Evolutionary conservation across 2,888 invertebrate species (phyloP).

Genomic region (Cosmorhoe ocellata): DNA sequence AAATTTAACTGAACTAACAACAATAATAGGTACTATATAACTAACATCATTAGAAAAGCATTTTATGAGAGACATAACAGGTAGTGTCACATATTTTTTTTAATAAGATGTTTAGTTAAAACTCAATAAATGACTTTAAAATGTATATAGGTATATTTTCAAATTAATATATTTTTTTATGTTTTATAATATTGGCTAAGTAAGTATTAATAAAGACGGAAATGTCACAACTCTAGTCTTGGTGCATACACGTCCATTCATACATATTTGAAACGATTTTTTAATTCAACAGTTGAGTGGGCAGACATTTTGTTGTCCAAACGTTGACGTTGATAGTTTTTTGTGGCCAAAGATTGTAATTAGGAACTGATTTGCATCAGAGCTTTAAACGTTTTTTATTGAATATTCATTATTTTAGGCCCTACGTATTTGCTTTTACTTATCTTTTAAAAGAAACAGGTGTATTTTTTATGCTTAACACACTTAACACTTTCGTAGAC

Average conservation of each 20-base stretch:
- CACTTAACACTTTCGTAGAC: constrained; percentile 15
- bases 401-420: neutral
- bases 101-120: no score
- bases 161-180: no score
- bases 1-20: no score
- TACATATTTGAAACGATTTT: constrained; percentile 66
- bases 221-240: constrained; percentile 7
- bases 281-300: constrained; percentile 62
- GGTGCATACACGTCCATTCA: constrained; percentile 59
- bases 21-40: no score
- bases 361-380: constrained; percentile 20
- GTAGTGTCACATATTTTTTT: no score
- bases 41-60: no score
- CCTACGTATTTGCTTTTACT: neutral
- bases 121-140: no score
- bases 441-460: constrained; percentile 1
- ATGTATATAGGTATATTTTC: no score
- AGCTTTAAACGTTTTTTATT: neutral
- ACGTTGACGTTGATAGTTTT: constrained; percentile 51
- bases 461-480: constrained; percentile 13
- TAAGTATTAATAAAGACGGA: constrained; percentile 2
- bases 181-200: no score
- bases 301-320: constrained; percentile 65
- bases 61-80: no score
- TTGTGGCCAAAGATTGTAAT: constrained; percentile 27